phyloP scores from a whole-genome alignment of 2,113 vertebrate species.

The Peromyscus polionotus region DNA sequence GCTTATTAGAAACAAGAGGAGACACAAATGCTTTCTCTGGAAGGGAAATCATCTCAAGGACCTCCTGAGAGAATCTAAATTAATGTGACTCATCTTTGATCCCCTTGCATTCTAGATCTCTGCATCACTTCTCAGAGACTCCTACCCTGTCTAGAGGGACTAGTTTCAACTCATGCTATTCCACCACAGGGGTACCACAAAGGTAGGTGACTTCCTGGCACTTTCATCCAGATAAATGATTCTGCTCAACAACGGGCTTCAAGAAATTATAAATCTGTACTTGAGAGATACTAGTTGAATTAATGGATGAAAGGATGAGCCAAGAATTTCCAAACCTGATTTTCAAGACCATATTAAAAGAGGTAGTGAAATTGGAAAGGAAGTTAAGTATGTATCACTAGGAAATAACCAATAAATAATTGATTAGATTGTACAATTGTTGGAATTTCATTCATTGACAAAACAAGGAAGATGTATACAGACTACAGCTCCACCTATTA shows the following conservation, averaged over 20 bases:
- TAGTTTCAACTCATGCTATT: constrained; percentile 84
- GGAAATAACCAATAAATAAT: neutral
- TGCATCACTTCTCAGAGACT: constrained; percentile 83
- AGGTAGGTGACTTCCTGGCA: constrained; percentile 83
- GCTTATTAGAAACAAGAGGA: constrained; percentile 76
- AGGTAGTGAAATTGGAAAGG: neutral
- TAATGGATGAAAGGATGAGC: constrained; percentile 23
- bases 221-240: constrained; percentile 28
- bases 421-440: neutral
- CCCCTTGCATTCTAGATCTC: constrained; percentile 77
- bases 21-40: constrained; percentile 80
- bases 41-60: constrained; percentile 67
- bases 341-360: neutral
- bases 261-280: constrained; percentile 46
- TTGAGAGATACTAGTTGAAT: constrained; percentile 38
- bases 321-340: constrained; percentile 15
- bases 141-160: constrained; percentile 86
- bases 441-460: constrained; percentile 4
- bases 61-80: constrained; percentile 50
- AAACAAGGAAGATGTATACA: neutral
- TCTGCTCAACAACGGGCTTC: neutral
- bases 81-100: constrained; percentile 57
- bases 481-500: neutral
- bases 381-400: neutral
- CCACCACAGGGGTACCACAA: constrained; percentile 75